Conservation (phyloP, 2,888 invertebrate species). For the Spodoptera exigua region DNA sequence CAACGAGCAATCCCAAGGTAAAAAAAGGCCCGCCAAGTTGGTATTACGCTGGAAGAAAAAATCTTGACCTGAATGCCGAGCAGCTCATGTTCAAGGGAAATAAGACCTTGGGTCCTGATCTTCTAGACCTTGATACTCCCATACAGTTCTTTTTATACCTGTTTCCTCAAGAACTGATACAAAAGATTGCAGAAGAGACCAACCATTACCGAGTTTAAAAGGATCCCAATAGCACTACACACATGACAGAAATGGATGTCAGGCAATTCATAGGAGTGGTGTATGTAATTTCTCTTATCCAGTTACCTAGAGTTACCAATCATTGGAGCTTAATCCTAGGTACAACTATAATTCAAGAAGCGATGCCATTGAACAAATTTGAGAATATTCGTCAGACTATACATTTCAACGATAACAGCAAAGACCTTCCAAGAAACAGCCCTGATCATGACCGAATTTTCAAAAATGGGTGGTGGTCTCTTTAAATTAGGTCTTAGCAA, state of each 20-base stretch:
- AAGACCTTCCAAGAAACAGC: background rate
- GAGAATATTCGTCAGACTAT: slow-evolving; percentile 7
- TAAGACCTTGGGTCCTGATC: background rate
- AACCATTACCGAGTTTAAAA: background rate
- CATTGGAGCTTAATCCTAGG: background rate
- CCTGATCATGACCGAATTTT: background rate
- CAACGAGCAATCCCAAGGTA: no score
- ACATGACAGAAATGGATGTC: background rate
- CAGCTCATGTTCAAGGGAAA: background rate
- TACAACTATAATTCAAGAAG: slow-evolving; percentile 6
- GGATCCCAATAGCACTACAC: background rate
- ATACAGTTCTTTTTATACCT: background rate
- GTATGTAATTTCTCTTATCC: slow-evolving; percentile 39
- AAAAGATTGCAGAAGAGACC: background rate
- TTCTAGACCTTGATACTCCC: background rate
- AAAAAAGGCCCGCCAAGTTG: background rate
- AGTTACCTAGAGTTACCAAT: slow-evolving; percentile 40
- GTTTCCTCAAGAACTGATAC: background rate
- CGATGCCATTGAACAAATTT: slow-evolving; percentile 15
- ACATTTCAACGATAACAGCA: slow-evolving; percentile 15
- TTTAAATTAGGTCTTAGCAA: background rate
- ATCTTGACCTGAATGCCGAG: background rate
- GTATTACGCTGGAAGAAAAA: background rate
- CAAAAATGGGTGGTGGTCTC: background rate
- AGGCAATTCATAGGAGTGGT: background rate